Percentiles rank a stretch among this genome's conserved stretches.
phyloP scores from a whole-genome alignment of 2,888 invertebrate species.

The Dasysyrphus albostriatus region DNA sequence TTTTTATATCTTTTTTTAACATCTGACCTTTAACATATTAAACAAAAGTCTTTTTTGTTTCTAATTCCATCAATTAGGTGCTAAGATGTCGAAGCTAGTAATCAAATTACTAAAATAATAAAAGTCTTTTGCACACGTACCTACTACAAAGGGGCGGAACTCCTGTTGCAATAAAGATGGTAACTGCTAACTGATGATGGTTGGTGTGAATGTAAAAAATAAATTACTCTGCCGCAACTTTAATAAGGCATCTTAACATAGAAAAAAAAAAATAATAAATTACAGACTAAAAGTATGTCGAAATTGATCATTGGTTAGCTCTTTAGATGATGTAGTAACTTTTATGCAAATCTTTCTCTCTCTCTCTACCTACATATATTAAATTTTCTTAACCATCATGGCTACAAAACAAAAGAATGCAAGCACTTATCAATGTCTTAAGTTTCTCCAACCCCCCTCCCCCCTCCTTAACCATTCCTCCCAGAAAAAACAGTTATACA shows the following conservation, averaged over 20 bases:
- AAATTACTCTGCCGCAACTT: not conserved
- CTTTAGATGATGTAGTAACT: too few species aligned
- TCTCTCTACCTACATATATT: too few species aligned
- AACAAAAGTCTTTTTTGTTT: too few species aligned
- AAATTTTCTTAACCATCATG: not conserved
- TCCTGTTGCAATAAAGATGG: not conserved
- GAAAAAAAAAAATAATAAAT: not conserved
- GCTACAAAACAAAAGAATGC: constrained; percentile 17
- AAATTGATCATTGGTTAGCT: not conserved
- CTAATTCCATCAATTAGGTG: too few species aligned
- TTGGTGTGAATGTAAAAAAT: not conserved
- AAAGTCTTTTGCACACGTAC: not conserved
- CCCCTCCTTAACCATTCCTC: too few species aligned
- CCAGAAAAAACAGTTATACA: constrained; percentile 7
- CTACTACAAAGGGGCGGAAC: not conserved
- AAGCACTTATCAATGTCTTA: constrained; percentile 14
- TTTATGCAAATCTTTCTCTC: not conserved
- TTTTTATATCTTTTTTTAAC: too few species aligned
- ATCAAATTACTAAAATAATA: not conserved
- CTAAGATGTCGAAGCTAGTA: too few species aligned
- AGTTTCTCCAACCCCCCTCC: not conserved
- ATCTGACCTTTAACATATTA: too few species aligned
- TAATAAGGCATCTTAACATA: not conserved
- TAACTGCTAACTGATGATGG: not conserved
- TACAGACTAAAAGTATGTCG: not conserved